phyloP scores from a whole-genome alignment of 2,888 invertebrate species.

The Scotopteryx bipunctaria region DNA sequence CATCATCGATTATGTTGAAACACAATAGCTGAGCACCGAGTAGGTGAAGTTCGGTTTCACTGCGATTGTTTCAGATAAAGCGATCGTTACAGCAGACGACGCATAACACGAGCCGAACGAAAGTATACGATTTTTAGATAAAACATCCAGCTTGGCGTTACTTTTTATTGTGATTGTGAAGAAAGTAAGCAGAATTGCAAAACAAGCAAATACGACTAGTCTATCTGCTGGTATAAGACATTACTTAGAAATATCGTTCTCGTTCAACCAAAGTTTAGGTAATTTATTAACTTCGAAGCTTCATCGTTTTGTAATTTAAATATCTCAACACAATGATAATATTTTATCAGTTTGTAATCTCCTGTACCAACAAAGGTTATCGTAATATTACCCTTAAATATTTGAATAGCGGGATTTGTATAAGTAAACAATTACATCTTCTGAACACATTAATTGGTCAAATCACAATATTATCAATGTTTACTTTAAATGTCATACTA shows the following conservation, averaged over 20 bases:
- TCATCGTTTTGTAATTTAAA: not conserved
- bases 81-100: slow-evolving; percentile 41
- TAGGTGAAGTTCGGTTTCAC: slow-evolving; percentile 17
- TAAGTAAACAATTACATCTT: slow-evolving; percentile 14
- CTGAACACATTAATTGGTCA: slow-evolving; percentile 8
- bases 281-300: not conserved
- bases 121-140: slow-evolving; percentile 24
- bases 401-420: no score
- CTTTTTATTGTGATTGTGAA: slow-evolving; percentile 3
- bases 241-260: no score
- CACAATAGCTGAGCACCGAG: not conserved
- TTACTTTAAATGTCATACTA: slow-evolving; percentile 21
- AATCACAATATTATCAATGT: slow-evolving; percentile 14
- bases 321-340: no score
- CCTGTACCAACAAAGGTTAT: slow-evolving; percentile 16
- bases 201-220: slow-evolving; percentile 4
- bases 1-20: slow-evolving; percentile 16
- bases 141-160: not conserved
- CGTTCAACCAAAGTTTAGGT: no score
- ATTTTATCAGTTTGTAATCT: slow-evolving; percentile 8
- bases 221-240: not conserved
- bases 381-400: slow-evolving; percentile 12
- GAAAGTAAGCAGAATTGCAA: slow-evolving; percentile 14
- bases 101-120: slow-evolving; percentile 43
- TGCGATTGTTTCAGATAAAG: slow-evolving; percentile 42